A percentile compares a stretch with the other conserved stretches of the same genome.
Conservation (phyloP, 2,113 vertebrate species). For the Microcebus murinus region DNA sequence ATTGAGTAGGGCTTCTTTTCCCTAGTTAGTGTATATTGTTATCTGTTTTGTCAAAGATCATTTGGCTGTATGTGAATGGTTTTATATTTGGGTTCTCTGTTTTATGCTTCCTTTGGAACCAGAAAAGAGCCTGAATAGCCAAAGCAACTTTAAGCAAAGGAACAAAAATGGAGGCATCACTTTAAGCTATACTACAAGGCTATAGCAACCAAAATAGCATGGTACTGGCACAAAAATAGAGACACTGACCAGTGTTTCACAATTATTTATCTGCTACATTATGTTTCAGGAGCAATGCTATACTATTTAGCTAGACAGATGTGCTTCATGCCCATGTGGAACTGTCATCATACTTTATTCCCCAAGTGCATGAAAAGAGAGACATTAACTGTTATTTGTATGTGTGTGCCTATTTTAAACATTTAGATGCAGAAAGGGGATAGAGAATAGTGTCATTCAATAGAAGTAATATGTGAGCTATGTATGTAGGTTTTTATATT, state of each 20-base stretch:
- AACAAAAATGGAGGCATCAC: no score
- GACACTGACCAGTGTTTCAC: neutral
- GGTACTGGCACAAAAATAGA: no score
- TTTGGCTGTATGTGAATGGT: no score
- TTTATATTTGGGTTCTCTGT: no score
- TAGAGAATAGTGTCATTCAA: neutral
- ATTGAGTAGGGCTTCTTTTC: no score
- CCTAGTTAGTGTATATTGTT: no score
- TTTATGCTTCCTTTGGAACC: no score
- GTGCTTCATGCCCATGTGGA: neutral
- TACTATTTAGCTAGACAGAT: neutral
- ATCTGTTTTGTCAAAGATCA: no score
- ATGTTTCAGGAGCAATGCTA: neutral
- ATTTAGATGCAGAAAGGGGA: neutral
- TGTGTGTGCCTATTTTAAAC: neutral
- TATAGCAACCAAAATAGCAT: no score
- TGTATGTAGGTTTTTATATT: constrained; percentile 16
- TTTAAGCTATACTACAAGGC: no score
- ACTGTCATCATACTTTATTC: neutral
- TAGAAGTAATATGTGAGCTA: neutral
- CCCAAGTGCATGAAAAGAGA: neutral
- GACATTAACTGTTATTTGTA: neutral
- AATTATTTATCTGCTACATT: neutral
- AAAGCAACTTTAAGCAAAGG: no score
- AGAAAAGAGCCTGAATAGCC: no score